A percentile compares a stretch with the other conserved stretches of the same genome.
Evolutionary conservation across 2,888 invertebrate genomes (phyloP).

Genomic region (Lapara coniferarum): DNA sequence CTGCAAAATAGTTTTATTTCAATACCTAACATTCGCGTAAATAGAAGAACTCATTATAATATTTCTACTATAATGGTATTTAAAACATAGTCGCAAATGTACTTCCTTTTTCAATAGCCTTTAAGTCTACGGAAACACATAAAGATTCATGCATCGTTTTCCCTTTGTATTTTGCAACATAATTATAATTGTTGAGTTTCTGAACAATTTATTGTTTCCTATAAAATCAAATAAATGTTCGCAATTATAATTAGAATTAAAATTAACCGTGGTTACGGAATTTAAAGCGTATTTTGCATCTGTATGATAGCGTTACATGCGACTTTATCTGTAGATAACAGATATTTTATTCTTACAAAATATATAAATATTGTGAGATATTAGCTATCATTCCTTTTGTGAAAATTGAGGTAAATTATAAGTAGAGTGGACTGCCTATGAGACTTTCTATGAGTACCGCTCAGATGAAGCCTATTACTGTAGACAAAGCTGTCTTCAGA

Average conservation of each 20-base stretch:
- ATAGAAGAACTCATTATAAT: too few species aligned
- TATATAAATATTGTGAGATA: too few species aligned
- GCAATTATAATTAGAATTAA: conserved; percentile 12
- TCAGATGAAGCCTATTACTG: neutral
- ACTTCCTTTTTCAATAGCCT: too few species aligned
- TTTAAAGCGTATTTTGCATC: conserved; percentile 24
- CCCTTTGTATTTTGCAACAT: neutral
- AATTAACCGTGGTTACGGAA: conserved; percentile 33
- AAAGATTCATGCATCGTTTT: neutral
- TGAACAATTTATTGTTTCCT: conserved; percentile 14
- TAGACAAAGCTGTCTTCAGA: neutral
- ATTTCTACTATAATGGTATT: too few species aligned
- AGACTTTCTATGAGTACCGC: too few species aligned
- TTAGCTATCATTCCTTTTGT: too few species aligned
- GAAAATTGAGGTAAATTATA: too few species aligned
- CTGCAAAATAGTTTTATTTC: too few species aligned
- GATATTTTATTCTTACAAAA: too few species aligned
- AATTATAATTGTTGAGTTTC: neutral
- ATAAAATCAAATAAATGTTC: conserved; percentile 16
- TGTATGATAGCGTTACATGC: neutral
- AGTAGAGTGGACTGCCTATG: too few species aligned
- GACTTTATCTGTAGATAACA: neutral
- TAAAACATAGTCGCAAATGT: too few species aligned
- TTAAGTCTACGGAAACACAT: neutral
- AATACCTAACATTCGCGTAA: too few species aligned